A percentile compares a stretch with the other conserved stretches of the same genome.
Evolutionary conservation across 2,888 invertebrate species (phyloP).

Genomic region (Temnothorax ravouxi): DNA sequence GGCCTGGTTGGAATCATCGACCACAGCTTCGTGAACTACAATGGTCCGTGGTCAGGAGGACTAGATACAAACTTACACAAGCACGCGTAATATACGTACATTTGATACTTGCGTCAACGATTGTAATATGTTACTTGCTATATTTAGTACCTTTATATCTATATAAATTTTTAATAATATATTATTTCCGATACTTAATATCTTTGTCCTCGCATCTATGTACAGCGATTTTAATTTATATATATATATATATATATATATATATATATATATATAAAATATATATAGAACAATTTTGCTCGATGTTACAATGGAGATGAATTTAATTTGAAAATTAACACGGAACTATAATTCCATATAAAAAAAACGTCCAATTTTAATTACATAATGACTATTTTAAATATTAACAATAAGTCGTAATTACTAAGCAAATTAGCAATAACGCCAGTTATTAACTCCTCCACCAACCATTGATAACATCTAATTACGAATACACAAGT

Average conservation of each 20-base stretch:
- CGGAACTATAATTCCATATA: neutral
- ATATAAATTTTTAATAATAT: neutral
- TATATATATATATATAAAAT: too few relatives aligned
- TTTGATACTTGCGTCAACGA: neutral
- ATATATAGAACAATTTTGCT: neutral
- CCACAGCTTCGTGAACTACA: slow-evolving; percentile 63
- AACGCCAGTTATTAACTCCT: slow-evolving; percentile 45
- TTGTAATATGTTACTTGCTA: neutral
- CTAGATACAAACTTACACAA: slow-evolving; percentile 14
- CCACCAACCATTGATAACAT: slow-evolving; percentile 44
- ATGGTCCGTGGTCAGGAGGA: slow-evolving; percentile 40
- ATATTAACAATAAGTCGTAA: slow-evolving; percentile 39
- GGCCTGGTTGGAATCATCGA: slow-evolving; percentile 53
- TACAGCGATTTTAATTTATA: neutral
- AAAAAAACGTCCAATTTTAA: slow-evolving; percentile 19
- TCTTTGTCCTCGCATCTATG: neutral
- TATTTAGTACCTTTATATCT: neutral
- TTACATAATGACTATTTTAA: slow-evolving; percentile 38
- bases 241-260: too few relatives aligned
- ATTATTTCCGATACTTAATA: neutral
- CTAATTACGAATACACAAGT: slow-evolving; percentile 53
- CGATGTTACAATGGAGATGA: neutral
- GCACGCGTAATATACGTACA: neutral
- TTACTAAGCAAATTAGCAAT: slow-evolving; percentile 46
- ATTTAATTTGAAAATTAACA: slow-evolving; percentile 5